These are phyloP conservation scores for Meliscaeva auricollis DNA, from an alignment of 2,888 invertebrate species.

Conservation along the genomic window DNA sequence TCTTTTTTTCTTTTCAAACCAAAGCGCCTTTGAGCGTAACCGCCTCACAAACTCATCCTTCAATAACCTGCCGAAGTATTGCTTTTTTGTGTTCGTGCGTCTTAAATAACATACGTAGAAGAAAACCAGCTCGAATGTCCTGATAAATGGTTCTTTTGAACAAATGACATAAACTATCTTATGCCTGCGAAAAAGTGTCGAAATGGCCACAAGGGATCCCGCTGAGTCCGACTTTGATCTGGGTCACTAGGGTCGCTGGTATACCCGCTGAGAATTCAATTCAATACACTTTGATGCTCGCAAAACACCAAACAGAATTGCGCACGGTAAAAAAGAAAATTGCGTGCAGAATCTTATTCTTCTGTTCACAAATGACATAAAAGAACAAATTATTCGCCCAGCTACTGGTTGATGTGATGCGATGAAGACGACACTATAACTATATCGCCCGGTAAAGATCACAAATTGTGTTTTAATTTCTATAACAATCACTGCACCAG, in stretches of 20 bases:
- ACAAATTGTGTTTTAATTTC: constrained; percentile 55
- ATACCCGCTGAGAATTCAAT: constrained; percentile 77
- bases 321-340: constrained; percentile 49
- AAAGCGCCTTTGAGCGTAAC: constrained; percentile 74
- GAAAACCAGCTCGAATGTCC: constrained; percentile 75
- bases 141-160: constrained; percentile 78
- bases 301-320: constrained; percentile 48
- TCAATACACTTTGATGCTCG: constrained; percentile 57
- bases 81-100: constrained; percentile 43
- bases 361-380: constrained; percentile 53
- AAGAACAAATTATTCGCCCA: constrained; percentile 68
- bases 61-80: constrained; percentile 47
- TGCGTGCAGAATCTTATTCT: constrained; percentile 48
- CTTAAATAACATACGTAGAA: constrained; percentile 67
- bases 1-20: constrained; percentile 63
- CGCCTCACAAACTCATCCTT: constrained; percentile 61
- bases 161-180: constrained; percentile 71
- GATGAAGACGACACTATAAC: constrained; percentile 70
- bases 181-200: constrained; percentile 79
- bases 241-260: constrained; percentile 71
- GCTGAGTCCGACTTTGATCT: constrained; percentile 80
- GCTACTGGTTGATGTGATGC: constrained; percentile 69
- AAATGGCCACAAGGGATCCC: constrained; percentile 80
- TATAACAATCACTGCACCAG: constrained; percentile 36
- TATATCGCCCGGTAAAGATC: constrained; percentile 46